phyloP scores from a whole-genome alignment of 2,888 invertebrate species.

The Cyclophora punctaria region DNA sequence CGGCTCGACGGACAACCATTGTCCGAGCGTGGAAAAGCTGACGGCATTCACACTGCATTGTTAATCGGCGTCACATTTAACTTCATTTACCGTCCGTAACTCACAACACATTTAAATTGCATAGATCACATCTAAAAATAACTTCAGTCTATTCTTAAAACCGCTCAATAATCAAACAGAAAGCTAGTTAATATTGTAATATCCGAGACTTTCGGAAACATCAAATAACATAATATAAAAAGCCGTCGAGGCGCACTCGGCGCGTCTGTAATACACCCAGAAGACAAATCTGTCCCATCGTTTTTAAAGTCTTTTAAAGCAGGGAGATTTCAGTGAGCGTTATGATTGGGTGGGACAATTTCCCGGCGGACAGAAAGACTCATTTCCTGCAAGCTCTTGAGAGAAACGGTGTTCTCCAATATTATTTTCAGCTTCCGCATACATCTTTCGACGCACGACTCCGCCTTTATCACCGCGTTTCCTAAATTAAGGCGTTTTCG shows the following conservation, averaged over 20 bases:
- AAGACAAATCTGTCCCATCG: slow-evolving; percentile 58
- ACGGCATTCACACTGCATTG: too few relatives aligned
- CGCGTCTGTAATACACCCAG: slow-evolving; percentile 46
- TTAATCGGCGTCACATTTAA: too few relatives aligned
- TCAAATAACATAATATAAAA: slow-evolving; percentile 25
- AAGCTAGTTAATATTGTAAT: slow-evolving; percentile 1
- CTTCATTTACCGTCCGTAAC: too few relatives aligned
- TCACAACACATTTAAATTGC: too few relatives aligned
- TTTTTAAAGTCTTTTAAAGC: slow-evolving; percentile 59
- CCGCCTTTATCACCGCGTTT: slow-evolving; percentile 36
- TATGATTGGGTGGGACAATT: slow-evolving; percentile 70
- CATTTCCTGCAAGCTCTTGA: slow-evolving; percentile 63
- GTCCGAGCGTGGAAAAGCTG: neutral
- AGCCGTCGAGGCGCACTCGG: slow-evolving; percentile 28
- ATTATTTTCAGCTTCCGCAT: slow-evolving; percentile 67
- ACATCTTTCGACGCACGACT: slow-evolving; percentile 56
- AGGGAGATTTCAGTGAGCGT: slow-evolving; percentile 57
- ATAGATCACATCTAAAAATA: too few relatives aligned
- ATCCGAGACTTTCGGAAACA: slow-evolving; percentile 8
- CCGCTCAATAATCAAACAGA: too few relatives aligned
- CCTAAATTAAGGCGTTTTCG: slow-evolving; percentile 13
- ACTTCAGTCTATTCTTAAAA: too few relatives aligned
- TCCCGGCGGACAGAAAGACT: slow-evolving; percentile 67
- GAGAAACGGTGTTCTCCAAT: slow-evolving; percentile 53
- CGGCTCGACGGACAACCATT: too few relatives aligned